Evolutionary conservation across 2,113 vertebrate species (phyloP).

Genomic region (Hirundichthys speculiger): DNA sequence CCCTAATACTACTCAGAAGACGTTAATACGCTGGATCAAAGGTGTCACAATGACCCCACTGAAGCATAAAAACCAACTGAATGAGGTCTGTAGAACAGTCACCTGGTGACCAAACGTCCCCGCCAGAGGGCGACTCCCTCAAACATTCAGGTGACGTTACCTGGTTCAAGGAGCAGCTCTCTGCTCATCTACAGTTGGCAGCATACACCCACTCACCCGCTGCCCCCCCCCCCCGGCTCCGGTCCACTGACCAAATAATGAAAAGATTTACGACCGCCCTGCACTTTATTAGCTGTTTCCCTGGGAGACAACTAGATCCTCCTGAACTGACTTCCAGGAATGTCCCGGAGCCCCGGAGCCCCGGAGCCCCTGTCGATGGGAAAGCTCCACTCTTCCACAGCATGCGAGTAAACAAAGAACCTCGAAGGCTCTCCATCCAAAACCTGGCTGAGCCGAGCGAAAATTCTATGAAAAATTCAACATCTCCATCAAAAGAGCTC

Average conservation of each 20-base stretch:
- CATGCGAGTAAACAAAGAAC: slow-evolving; percentile 54
- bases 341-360: slow-evolving; percentile 67
- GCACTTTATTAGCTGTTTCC: slow-evolving; percentile 83
- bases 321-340: slow-evolving; percentile 75
- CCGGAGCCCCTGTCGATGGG: slow-evolving; percentile 79
- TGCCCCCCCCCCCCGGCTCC: slow-evolving; percentile 47
- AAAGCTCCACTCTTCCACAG: slow-evolving; percentile 63
- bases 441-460: slow-evolving; percentile 40
- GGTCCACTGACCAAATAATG: slow-evolving; percentile 75
- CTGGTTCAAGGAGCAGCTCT: slow-evolving; percentile 2
- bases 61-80: too few species aligned
- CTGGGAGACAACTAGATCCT: slow-evolving; percentile 68
- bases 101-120: too few species aligned
- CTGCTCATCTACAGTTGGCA: slow-evolving; percentile 21
- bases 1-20: too few species aligned
- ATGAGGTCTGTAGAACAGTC: too few species aligned
- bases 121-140: too few species aligned
- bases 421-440: slow-evolving; percentile 32
- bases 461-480: too few species aligned
- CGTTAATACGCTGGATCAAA: too few species aligned
- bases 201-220: too few species aligned
- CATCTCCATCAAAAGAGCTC: too few species aligned
- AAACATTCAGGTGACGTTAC: too few species aligned
- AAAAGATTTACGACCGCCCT: slow-evolving; percentile 77
- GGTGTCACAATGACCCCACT: too few species aligned